Conservation (phyloP, 2,888 invertebrate species). For the Hyppa rectilinea region DNA sequence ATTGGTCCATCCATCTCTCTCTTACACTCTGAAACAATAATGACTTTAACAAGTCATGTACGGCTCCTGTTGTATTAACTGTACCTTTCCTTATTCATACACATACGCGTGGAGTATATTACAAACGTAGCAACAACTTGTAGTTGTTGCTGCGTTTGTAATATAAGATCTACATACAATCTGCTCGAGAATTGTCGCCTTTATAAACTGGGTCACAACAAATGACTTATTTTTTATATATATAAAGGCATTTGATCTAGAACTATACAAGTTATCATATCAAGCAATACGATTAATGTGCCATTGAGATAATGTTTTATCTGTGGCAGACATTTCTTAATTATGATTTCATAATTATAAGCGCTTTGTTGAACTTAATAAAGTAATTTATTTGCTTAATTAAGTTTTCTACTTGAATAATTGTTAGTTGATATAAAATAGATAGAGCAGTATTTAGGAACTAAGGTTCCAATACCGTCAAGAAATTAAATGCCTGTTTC, state of each 20-base stretch:
- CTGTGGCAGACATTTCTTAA: neutral
- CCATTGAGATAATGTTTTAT: neutral
- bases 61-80: neutral
- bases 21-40: no score
- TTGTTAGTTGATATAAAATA: neutral
- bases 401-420: neutral
- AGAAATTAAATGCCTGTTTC: neutral
- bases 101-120: neutral
- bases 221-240: slow-evolving; percentile 39
- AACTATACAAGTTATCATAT: neutral
- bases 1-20: no score
- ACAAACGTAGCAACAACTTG: no score
- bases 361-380: neutral
- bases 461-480: neutral
- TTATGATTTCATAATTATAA: neutral
- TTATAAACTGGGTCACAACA: slow-evolving; percentile 14
- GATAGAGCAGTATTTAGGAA: slow-evolving; percentile 11
- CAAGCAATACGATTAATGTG: neutral
- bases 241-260: slow-evolving; percentile 10
- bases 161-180: slow-evolving; percentile 16
- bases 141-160: slow-evolving; percentile 5
- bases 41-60: no score
- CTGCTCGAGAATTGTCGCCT: slow-evolving; percentile 26
- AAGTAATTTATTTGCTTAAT: no score
- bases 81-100: slow-evolving; percentile 24